These are phyloP conservation scores for Chascanopsetta lugubris DNA, from an alignment of 2,113 vertebrate species.

Conservation along the genomic window DNA sequence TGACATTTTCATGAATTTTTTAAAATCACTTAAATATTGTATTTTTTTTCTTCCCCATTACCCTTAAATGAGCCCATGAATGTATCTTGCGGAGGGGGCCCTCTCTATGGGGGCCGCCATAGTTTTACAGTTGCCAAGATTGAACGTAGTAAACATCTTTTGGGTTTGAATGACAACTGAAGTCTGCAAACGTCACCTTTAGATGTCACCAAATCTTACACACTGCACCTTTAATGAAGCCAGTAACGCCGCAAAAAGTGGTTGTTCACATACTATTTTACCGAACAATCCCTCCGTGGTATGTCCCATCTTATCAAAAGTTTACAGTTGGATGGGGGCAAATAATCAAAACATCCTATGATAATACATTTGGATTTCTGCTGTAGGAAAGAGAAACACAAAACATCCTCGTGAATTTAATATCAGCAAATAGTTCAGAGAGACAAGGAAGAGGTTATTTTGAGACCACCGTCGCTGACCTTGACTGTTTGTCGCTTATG, in stretches of 20 bases:
- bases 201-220: no score
- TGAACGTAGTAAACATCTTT: no score
- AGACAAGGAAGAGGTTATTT: conserved; percentile 65
- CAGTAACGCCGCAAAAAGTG: neutral
- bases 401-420: conserved; percentile 64
- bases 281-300: conserved; percentile 16
- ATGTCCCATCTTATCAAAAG: conserved; percentile 23
- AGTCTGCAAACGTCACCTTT: no score
- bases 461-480: conserved; percentile 40
- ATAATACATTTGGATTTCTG: conserved; percentile 29
- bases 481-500: conserved; percentile 43
- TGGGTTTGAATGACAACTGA: no score
- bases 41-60: no score
- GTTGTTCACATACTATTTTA: neutral
- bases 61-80: no score
- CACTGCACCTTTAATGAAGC: conserved; percentile 7
- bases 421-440: conserved; percentile 52
- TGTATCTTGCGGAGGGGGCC: no score
- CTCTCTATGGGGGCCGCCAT: no score
- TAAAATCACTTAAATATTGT: no score
- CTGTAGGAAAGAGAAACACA: conserved; percentile 30
- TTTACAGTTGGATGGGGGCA: conserved; percentile 19
- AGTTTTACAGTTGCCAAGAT: no score
- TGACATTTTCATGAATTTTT: no score
- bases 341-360: conserved; percentile 41